Evolutionary conservation across 2,113 vertebrate species (phyloP), one percentile per base, ranked within the genome.

Genomic region (Acinonyx jubatus): DNA sequence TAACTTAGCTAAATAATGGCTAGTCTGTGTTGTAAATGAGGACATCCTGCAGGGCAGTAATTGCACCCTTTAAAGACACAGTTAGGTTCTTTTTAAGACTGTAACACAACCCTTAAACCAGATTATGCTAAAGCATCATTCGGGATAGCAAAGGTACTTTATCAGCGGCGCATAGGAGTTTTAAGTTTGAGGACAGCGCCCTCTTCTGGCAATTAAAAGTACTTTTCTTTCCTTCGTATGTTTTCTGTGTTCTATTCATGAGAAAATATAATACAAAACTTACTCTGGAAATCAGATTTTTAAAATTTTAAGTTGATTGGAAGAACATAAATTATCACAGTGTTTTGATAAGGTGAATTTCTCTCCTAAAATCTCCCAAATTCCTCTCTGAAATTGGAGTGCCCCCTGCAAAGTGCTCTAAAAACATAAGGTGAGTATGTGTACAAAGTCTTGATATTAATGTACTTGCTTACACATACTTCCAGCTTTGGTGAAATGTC

Each of bases 171-270:
- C 5, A 0, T 25, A 38, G 2, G 38, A 73, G 41, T 96, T 96
- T 96, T 97, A 94, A 45, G 16, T 91, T 97, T 97, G 98, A 78
- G 78, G 61, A 89, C 4, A 23, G 10, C 0, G 65, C 91, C 97
- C 95, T 95, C 98, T 97, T 74, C 88, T 98, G 98, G 94, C 41
- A 1, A 76, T 16, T 48, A 8, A 15, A 82, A 74, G 61, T 84
- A 69, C 7, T 48, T 52, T 74, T 15, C 36, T 15, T 45, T 13
- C 10, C 48, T 45, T 36, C 31, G 8, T n/a, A 19, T 36, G 3
- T 79, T 76, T 93, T 69, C 4, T 84, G 21, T 31, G 81, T 89
- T 52, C 4, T 52, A 48, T 78, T 74, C 9, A 94, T 87, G 66
- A 41, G 5, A 5, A 86, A 48, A 27, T 48, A 14, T n/a, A 19